Evolutionary conservation across 1,140 invertebrate species (phyloP).

Genomic region (Sweltsa coloradensis): DNA sequence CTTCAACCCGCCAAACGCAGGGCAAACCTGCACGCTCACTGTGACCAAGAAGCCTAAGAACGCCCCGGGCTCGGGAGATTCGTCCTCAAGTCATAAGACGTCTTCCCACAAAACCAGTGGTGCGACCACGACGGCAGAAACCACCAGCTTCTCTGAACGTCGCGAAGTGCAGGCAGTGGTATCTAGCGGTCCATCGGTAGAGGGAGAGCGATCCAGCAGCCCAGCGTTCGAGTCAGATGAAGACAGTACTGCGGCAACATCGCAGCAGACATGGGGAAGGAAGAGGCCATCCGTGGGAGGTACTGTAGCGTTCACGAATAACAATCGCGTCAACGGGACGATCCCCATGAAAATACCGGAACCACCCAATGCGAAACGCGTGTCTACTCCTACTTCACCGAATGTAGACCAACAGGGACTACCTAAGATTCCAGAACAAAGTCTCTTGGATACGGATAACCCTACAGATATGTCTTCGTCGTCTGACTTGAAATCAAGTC

Average conservation of each 20-base stretch:
- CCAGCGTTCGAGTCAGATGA: constrained; percentile 94
- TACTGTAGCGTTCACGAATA: constrained; percentile 44
- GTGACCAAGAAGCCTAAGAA: constrained; percentile 18
- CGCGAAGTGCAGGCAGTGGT: constrained; percentile 6
- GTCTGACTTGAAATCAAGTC: too few species aligned
- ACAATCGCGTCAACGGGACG: constrained; percentile 33
- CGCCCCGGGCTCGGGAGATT: constrained; percentile 33
- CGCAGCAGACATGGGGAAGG: constrained; percentile 30
- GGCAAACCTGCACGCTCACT: constrained; percentile 3
- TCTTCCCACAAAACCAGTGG: constrained; percentile 42
- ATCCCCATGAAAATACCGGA: constrained; percentile 33
- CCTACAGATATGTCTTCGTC: constrained; percentile 17
- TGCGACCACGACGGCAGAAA: constrained; percentile 35
- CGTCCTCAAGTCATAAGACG: constrained; percentile 47
- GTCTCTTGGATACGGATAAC: constrained; percentile 44
- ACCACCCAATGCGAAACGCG: constrained; percentile 21
- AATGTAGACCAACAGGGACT: constrained; percentile 35
- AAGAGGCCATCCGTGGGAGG: constrained; percentile 47
- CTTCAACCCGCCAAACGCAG: constrained; percentile 1
- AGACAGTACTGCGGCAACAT: constrained; percentile 42
- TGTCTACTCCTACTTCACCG: constrained; percentile 20
- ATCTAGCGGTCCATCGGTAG: constrained; percentile 13
- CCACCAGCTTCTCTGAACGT: constrained; percentile 11
- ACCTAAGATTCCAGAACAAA: constrained; percentile 53
- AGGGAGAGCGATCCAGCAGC: constrained; percentile 73